Percentiles rank a stretch among this genome's conserved stretches.
Evolutionary conservation across 23 tunicate genomes (phyloP).

Genomic region (Halocynthia aurantium): DNA sequence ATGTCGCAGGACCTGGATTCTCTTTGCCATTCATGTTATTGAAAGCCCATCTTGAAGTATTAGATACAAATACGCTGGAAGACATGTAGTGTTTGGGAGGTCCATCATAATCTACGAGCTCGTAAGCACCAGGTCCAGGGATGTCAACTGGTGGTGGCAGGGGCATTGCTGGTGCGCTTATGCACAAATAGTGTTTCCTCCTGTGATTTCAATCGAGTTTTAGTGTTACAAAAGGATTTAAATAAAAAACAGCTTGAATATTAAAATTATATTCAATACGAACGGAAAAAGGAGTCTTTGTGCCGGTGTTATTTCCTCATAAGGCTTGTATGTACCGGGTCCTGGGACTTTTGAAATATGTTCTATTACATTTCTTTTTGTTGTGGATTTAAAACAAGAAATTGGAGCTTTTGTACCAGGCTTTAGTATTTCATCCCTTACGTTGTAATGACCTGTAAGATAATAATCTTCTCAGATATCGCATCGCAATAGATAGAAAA

Average conservation of each 20-base stretch:
- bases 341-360: constrained; percentile 54
- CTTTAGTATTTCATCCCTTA: constrained; percentile 17
- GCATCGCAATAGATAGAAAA: neutral
- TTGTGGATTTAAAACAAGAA: constrained; percentile 64
- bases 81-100: constrained; percentile 87
- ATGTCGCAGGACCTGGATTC: constrained; percentile 85
- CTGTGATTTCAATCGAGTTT: constrained; percentile 23
- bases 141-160: constrained; percentile 59
- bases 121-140: constrained; percentile 87
- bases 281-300: constrained; percentile 67
- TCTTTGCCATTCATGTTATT: constrained; percentile 49
- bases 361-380: constrained; percentile 35
- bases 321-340: constrained; percentile 85
- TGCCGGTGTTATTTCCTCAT: constrained; percentile 31
- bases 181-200: constrained; percentile 83
- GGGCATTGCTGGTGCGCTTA: constrained; percentile 88
- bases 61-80: constrained; percentile 90
- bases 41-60: constrained; percentile 81
- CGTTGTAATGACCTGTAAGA: constrained; percentile 74
- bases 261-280: neutral
- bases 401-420: constrained; percentile 55
- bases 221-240: neutral
- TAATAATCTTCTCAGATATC: neutral
- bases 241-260: neutral
- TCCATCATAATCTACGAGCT: constrained; percentile 73